A percentile compares a stretch with the other conserved stretches of the same genome.
These are phyloP conservation scores for Thyatira batis DNA, from an alignment of 2,888 invertebrate species.

Conservation along the genomic window DNA sequence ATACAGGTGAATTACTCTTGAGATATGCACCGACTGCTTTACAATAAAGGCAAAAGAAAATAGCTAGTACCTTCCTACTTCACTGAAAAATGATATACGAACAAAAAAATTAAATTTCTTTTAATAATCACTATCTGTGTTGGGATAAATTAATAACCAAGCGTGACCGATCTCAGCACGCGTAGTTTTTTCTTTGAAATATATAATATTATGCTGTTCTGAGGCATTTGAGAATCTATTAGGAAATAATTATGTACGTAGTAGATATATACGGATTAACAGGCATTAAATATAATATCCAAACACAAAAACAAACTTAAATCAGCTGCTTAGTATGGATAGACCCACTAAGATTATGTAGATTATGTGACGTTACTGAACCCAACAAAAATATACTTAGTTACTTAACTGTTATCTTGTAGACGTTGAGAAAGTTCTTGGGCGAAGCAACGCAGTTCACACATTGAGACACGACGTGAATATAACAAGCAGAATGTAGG, in stretches of 20 bases:
- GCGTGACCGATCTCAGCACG: not conserved
- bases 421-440: conserved; percentile 46
- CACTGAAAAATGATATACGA: not conserved
- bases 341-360: not conserved
- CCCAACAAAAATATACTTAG: conserved; percentile 31
- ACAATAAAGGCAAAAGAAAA: not conserved
- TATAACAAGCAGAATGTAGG: conserved; percentile 32
- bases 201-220: not conserved
- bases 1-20: conserved; percentile 16
- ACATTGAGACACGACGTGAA: conserved; percentile 44
- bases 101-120: not conserved
- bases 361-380: conserved; percentile 30
- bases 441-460: conserved; percentile 40
- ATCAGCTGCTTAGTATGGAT: not conserved
- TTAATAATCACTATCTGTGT: not conserved
- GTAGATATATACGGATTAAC: too few relatives aligned
- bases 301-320: not conserved
- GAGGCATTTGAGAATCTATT: too few relatives aligned
- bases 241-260: too few relatives aligned
- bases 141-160: not conserved
- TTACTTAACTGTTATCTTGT: conserved; percentile 43
- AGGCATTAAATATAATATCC: not conserved
- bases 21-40: conserved; percentile 4
- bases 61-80: not conserved
- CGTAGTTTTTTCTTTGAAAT: too few relatives aligned